Evolutionary conservation across 2,888 invertebrate genomes (phyloP).

Genomic region (Amphipyra tragopoginis): DNA sequence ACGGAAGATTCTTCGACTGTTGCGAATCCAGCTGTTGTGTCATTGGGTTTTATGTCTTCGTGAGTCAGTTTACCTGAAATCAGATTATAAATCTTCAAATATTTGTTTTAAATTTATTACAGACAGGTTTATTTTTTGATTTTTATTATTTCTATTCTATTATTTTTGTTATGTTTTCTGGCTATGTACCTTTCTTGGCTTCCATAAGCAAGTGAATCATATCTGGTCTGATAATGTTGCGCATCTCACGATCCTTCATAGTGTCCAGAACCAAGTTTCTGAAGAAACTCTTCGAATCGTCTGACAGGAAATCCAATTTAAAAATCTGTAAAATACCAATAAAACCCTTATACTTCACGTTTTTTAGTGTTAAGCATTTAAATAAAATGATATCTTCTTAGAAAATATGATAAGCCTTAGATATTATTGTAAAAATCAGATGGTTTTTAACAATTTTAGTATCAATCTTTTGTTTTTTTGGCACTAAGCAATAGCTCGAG

Average conservation of each 20-base stretch:
- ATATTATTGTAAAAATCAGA: no score
- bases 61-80: constrained; percentile 67
- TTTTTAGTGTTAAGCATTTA: no score
- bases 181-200: constrained; percentile 78
- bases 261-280: constrained; percentile 73
- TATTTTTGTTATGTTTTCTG: background rate
- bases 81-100: background rate
- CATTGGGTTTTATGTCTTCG: constrained; percentile 60
- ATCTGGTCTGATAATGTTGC: constrained; percentile 81
- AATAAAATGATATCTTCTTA: no score
- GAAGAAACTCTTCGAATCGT: constrained; percentile 69
- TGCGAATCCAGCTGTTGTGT: constrained; percentile 75
- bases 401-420: no score
- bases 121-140: background rate
- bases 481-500: no score
- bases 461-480: no score
- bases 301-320: constrained; percentile 61
- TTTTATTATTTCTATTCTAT: background rate
- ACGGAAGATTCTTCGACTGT: constrained; percentile 78
- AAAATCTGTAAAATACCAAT: constrained; percentile 54
- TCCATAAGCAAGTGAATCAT: constrained; percentile 90
- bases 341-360: no score
- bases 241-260: constrained; percentile 75
- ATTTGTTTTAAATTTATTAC: background rate
- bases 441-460: no score